Percentiles rank a stretch among this genome's conserved stretches.
These are phyloP conservation scores for Scaptomyza pallida DNA, from an alignment of 1,140 invertebrate species.

Conservation along the genomic window DNA sequence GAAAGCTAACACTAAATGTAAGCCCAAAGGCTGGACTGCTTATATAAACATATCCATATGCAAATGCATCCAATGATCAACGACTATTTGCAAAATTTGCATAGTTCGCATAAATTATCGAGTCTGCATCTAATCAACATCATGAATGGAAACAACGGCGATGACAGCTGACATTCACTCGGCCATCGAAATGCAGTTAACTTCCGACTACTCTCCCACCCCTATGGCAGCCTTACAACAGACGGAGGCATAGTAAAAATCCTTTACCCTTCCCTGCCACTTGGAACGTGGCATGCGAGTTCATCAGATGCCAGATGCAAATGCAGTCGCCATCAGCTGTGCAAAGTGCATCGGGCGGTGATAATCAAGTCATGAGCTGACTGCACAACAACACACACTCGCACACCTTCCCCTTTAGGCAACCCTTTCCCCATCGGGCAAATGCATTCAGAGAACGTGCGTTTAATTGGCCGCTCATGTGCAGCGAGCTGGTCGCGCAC, in stretches of 20 bases:
- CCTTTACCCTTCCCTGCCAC: background rate
- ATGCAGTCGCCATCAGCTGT: slow-evolving; percentile 59
- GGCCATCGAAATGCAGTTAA: slow-evolving; percentile 28
- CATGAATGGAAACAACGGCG: slow-evolving; percentile 2
- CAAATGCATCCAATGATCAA: background rate
- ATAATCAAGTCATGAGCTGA: slow-evolving; percentile 73
- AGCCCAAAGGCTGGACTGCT: no score
- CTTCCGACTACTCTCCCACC: background rate
- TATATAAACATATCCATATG: no score
- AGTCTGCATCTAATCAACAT: background rate
- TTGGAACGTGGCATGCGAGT: slow-evolving; percentile 52
- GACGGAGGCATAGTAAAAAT: background rate
- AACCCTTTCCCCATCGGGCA: background rate
- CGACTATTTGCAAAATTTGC: background rate
- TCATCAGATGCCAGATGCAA: slow-evolving; percentile 75
- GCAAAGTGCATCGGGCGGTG: slow-evolving; percentile 68
- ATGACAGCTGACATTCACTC: slow-evolving; percentile 13
- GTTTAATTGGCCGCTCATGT: slow-evolving; percentile 65
- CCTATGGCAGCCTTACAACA: no score
- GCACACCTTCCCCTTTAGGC: background rate
- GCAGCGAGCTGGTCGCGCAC: slow-evolving; percentile 48
- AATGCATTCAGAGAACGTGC: slow-evolving; percentile 28
- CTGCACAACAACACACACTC: slow-evolving; percentile 8
- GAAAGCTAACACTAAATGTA: no score
- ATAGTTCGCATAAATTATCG: background rate